Evolutionary conservation across 64 coral and sea anemone genomes (phyloP), one percentile per base, ranked within the genome.

Genomic region (Montipora capricornis): DNA sequence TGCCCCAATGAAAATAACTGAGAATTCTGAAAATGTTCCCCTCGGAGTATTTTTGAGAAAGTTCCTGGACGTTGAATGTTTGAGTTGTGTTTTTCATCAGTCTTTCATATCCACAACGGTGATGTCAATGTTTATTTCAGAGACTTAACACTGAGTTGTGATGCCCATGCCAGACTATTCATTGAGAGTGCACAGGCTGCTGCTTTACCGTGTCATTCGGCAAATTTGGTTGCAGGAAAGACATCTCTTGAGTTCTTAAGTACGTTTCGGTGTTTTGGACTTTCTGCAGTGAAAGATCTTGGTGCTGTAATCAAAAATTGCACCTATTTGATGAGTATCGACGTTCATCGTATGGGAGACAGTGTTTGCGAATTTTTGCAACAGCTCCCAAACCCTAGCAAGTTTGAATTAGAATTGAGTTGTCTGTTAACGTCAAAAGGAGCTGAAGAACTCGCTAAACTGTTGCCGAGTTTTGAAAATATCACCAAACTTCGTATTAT

Each of bases 191-290:
- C 24, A 26, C 24, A 26, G 24, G 4, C 6, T 3, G 6, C 26
- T 62, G 59, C 57, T 83, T 3, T 7, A 5, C 58, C 20, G 24
- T 83, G 53, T 17, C 11, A 9, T 5, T 26, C 79, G 8, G 10
- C n/a, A 81, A 61, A 22, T 37, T 37, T 24, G 79, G 55, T 19
- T 81, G 58, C 79, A 24, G 26, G 26, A 19, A 50, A 81, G 20
- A 14, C 79, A 26, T 81, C 51, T 81, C 24, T 60, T 2, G 24
- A 81, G 29, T 81, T 81, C 79, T 81, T 81, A 81, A 60, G 48
- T 62, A 29, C 1, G 44, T 13, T 81, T 1, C 1, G 2, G 1
- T 81, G 52, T 10, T 2, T 55, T 5, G 10, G 10, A 55, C 1
- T 4, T 55, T 0, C 16, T 49, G 14, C 16, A n/a, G 52, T 20